Base-by-base conservation (phyloP, 1,140 invertebrate species). In the Tenebrio molitor region DNA sequence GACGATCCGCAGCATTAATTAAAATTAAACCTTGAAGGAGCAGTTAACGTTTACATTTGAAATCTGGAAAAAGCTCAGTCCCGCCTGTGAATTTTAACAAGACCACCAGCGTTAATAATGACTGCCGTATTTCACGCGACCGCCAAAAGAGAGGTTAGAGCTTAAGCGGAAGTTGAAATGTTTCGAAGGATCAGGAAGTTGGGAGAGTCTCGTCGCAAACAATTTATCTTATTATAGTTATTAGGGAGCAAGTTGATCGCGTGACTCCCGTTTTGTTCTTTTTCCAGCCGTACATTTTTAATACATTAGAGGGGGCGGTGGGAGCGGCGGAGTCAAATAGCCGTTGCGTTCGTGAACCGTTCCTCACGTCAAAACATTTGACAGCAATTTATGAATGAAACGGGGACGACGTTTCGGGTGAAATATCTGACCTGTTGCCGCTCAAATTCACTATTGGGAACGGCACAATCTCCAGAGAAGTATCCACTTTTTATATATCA, bases 371-470 rank as follows among this genome's bases (percentile, higher is more conserved):
- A 58, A 23, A 5, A 29, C 50, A 58, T 58, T 58, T 29, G 50
- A 58, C 50, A 15, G 50, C 50, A 58, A 58, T 58, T 58, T 58
- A 58, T 58, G 50, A 58, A 33, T 58, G 23, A 58, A 58, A 29
- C 23, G 44, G 50, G n/a, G 50, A 7, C 50, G 50, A 58, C 50
- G 50, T 58, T 58, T 58, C 21, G 21, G 23, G 21, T 58, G 50
- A 58, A 58, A 58, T 58, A 58, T 58, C 50, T 58, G 50, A 58
- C 50, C 50, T 58, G 50, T 58, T 58, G 50, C 50, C 50, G 50
- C 50, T 58, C 44, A 50, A 50, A 17, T 50, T 50, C 44, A 50
- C 44, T 21, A n/a, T 17, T 21, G 21, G 44, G 12, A 58, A 29
- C 23, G 29, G 29, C 21, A 58, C 50, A 58, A 58, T 58, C 50